Evolutionary conservation across 2,113 vertebrate species (phyloP).

Genomic region (Periophthalmodon schlosseri): DNA sequence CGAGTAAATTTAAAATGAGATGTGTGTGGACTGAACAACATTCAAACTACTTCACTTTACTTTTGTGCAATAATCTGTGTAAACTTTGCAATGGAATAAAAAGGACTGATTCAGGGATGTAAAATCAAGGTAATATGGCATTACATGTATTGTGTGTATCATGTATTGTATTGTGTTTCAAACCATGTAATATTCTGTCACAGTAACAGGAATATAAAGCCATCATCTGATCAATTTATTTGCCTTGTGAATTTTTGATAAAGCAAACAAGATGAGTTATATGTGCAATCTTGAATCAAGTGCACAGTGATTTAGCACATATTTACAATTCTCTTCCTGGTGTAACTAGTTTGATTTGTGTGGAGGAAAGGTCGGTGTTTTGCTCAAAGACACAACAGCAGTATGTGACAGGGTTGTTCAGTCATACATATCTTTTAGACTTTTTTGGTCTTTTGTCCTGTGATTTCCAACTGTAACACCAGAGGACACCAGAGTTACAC

Average conservation of each 20-base stretch:
- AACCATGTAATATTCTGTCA: constrained; percentile 26
- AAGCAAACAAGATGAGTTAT: not conserved
- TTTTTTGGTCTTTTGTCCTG: too few species aligned
- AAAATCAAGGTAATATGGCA: constrained; percentile 5
- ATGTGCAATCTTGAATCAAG: too few species aligned
- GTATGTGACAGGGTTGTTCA: too few species aligned
- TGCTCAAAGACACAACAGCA: too few species aligned
- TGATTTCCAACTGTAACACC: constrained; percentile 8
- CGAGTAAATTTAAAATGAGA: too few species aligned
- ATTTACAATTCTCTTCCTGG: too few species aligned
- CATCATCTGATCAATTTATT: constrained; percentile 51
- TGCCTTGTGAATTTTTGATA: constrained; percentile 22
- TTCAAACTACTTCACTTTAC: not conserved
- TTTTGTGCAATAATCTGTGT: constrained; percentile 59
- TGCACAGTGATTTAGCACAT: too few species aligned
- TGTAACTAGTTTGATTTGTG: too few species aligned
- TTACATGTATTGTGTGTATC: not conserved
- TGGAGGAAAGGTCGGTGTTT: too few species aligned
- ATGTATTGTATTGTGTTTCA: constrained; percentile 11
- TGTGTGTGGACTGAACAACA: not conserved
- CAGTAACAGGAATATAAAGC: constrained; percentile 72
- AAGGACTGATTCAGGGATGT: constrained; percentile 42
- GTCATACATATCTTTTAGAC: not conserved
- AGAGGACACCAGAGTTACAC: constrained; percentile 34
- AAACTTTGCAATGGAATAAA: constrained; percentile 14